These are phyloP conservation scores for Riparia riparia DNA, from an alignment of 2,113 vertebrate genomes.

Conservation along the genomic window DNA sequence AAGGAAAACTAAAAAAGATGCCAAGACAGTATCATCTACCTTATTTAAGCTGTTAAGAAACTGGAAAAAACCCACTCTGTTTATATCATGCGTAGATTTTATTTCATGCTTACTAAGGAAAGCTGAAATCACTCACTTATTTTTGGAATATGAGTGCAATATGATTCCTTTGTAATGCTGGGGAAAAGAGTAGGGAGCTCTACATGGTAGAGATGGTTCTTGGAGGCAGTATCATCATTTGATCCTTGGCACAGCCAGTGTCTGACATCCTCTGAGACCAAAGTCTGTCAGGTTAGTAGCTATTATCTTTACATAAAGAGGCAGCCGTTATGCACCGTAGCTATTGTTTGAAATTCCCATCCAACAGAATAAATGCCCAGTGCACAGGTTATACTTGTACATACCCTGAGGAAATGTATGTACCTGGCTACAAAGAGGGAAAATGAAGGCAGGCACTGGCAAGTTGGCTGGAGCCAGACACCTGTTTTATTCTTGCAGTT, in stretches of 20 bases:
- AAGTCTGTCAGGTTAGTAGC: not conserved
- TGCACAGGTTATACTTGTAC: not conserved
- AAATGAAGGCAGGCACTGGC: not conserved
- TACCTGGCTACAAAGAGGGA: not conserved
- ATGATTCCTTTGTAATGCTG: not conserved
- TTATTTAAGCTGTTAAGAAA: not conserved
- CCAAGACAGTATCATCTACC: not conserved
- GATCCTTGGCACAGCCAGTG: not conserved
- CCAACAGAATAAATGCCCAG: not conserved
- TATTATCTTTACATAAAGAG: not conserved
- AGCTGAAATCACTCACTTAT: not conserved
- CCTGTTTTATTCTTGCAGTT: not conserved
- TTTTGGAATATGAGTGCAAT: not conserved
- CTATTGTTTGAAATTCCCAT: not conserved
- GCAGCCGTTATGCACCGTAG: not conserved
- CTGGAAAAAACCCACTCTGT: not conserved
- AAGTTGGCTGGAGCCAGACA: not conserved
- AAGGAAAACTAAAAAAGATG: not conserved
- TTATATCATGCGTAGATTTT: not conserved
- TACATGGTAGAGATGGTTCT: not conserved
- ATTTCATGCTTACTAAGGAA: not conserved
- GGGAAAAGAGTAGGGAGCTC: not conserved
- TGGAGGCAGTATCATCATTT: not conserved
- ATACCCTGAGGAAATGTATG: not conserved
- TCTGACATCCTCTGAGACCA: not conserved